Conservation (phyloP, 2,888 invertebrate species). For the Mechanitis messenoides region DNA sequence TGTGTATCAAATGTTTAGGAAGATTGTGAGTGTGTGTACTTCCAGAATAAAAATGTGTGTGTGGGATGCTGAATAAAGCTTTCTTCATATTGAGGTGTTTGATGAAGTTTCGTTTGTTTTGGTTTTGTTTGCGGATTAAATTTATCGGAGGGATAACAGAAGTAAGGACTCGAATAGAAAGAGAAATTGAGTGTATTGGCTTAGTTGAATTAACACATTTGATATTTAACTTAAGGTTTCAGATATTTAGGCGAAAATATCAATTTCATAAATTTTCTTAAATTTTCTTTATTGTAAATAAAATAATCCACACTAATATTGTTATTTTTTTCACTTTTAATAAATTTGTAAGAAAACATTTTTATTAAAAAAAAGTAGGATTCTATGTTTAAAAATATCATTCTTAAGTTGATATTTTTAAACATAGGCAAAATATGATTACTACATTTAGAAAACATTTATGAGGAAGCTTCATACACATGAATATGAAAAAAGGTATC, state of each 20-base stretch:
- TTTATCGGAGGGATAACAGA: slow-evolving; percentile 21
- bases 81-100: slow-evolving; percentile 40
- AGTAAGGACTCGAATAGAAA: slow-evolving; percentile 14
- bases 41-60: slow-evolving; percentile 39
- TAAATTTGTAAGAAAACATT: too few relatives aligned
- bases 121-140: slow-evolving; percentile 27
- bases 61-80: slow-evolving; percentile 62
- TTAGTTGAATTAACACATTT: slow-evolving; percentile 5
- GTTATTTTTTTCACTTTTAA: too few relatives aligned
- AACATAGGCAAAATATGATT: too few relatives aligned
- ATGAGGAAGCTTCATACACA: too few relatives aligned
- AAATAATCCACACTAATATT: too few relatives aligned
- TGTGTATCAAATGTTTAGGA: slow-evolving; percentile 49
- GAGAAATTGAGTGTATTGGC: slow-evolving; percentile 9
- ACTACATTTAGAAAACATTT: too few relatives aligned
- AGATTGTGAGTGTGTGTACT: slow-evolving; percentile 38
- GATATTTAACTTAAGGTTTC: not conserved
- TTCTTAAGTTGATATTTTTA: too few relatives aligned
- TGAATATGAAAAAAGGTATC: too few relatives aligned
- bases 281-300: not conserved
- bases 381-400: too few relatives aligned
- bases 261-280: not conserved
- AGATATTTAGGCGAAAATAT: not conserved
- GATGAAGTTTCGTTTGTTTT: slow-evolving; percentile 40
- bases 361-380: too few relatives aligned